Conservation (phyloP, 1,140 invertebrate species). For the Aphaenogaster floridana region DNA sequence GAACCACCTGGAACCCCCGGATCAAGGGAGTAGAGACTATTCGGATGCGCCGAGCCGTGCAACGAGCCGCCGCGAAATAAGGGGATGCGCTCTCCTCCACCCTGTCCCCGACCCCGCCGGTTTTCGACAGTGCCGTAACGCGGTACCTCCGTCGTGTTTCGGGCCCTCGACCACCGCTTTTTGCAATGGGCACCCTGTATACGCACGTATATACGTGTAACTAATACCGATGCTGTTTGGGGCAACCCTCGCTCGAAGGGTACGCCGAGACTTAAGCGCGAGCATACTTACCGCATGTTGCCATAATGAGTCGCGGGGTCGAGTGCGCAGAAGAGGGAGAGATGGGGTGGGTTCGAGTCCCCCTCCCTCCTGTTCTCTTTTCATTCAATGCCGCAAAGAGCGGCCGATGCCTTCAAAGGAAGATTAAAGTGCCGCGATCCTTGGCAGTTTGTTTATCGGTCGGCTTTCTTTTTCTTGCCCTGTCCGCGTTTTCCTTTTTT, state of each 20-base stretch:
- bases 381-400: constrained; percentile 77
- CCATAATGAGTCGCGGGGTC: constrained; percentile 83
- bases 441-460: constrained; percentile 83
- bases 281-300: constrained; percentile 85
- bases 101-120: constrained; percentile 59
- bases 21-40: constrained; percentile 80
- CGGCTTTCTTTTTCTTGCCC: constrained; percentile 70
- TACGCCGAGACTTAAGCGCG: constrained; percentile 80
- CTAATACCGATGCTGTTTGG: constrained; percentile 49
- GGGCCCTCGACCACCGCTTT: constrained; percentile 65
- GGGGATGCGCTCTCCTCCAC: constrained; percentile 82
- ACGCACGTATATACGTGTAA: constrained; percentile 61
- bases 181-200: constrained; percentile 39
- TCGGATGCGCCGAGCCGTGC: constrained; percentile 85
- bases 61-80: constrained; percentile 85
- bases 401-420: constrained; percentile 80
- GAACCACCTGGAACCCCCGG: constrained; percentile 82
- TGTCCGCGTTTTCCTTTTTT: constrained; percentile 62
- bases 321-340: constrained; percentile 24
- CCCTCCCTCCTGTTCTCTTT: constrained; percentile 67
- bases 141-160: constrained; percentile 40
- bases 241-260: constrained; percentile 61
- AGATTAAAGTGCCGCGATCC: constrained; percentile 85
- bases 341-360: constrained; percentile 6
- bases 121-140: constrained; percentile 41